Base-by-base conservation (phyloP, 2,113 vertebrate species). In the Chaetorhynchus papuensis region DNA sequence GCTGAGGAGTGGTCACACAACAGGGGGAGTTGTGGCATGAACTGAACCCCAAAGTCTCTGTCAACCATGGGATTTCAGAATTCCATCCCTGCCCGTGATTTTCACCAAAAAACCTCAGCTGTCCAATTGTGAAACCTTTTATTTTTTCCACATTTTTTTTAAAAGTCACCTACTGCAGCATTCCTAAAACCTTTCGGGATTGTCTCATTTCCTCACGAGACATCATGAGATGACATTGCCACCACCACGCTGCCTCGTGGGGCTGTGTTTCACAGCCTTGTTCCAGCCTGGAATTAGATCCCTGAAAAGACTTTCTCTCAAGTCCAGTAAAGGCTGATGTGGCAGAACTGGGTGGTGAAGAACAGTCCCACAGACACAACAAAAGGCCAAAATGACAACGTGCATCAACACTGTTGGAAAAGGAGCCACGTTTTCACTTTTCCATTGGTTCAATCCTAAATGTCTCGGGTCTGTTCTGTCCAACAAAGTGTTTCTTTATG, bases 381-480 rank as follows among this genome's bases (percentile, higher is more conserved):
- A 39, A 71, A 77, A 91, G 28, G 53, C 23, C 44, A 63, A 50
- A 66, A 54, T 31, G 44, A 45, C 49, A 78, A 23, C 16, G 35
- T 71, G 14, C 14, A 33, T 60, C 37, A 63, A 52, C 3, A 11
- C 20, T 71, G 5, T 59, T 54, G 54, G 57, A 41, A 74, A 90
- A 92, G 39, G 35, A 91, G 18, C 11, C 59, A 7, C 1, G 1
- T 31, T 85, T 50, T 53, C 6, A 3, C 9, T 42, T 83, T 87
- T 60, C 69, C 5, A 2, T 39, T 89, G 35, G 23, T 65, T 87
- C 24, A 77, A 6, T 47, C 52, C 37, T 31, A 22, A 82, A 57
- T 41, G 2, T 44, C 17, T 57, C 0, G 0, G 17, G 21, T 71
- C 26, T 39, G 2, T 75, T 71, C 18, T 28, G 35, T 41, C n/a